phyloP scores from a whole-genome alignment of 2,888 invertebrate genomes.

The Pyrrhosoma nymphula region DNA sequence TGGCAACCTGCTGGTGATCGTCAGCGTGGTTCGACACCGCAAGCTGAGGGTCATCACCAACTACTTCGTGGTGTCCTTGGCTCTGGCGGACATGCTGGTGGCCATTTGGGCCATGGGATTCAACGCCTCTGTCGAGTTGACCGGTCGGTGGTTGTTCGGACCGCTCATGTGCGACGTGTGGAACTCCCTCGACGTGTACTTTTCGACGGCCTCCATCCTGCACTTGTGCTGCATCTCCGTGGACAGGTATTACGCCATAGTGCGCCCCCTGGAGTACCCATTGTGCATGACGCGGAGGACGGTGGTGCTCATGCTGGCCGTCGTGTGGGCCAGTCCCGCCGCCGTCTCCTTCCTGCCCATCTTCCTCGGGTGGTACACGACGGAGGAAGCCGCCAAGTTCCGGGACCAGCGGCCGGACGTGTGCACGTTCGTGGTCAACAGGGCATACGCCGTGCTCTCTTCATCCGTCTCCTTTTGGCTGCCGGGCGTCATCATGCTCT shows the following conservation, averaged over 20 bases:
- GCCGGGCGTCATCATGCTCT: slow-evolving; percentile 77
- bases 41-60: slow-evolving; percentile 78
- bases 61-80: slow-evolving; percentile 80
- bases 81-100: slow-evolving; percentile 80
- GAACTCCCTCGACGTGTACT: slow-evolving; percentile 96
- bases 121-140: slow-evolving; percentile 75
- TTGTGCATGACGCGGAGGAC: slow-evolving; percentile 87
- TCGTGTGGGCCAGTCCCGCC: slow-evolving; percentile 79
- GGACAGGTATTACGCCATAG: slow-evolving; percentile 94
- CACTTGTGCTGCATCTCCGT: slow-evolving; percentile 97
- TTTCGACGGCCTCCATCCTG: slow-evolving; percentile 94
- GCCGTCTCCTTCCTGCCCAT: slow-evolving; percentile 81
- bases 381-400: slow-evolving; percentile 72
- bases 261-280: slow-evolving; percentile 94
- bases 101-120: slow-evolving; percentile 78
- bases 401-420: slow-evolving; percentile 73
- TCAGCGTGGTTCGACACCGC: slow-evolving; percentile 78
- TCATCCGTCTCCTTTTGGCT: slow-evolving; percentile 78
- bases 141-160: slow-evolving; percentile 89
- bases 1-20: slow-evolving; percentile 79
- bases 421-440: slow-evolving; percentile 76
- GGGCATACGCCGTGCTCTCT: slow-evolving; percentile 77
- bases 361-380: slow-evolving; percentile 78
- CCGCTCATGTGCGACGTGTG: slow-evolving; percentile 95
- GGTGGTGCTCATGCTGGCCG: slow-evolving; percentile 77